phyloP scores from a whole-genome alignment of 2,888 invertebrate species.

The Troides helena region DNA sequence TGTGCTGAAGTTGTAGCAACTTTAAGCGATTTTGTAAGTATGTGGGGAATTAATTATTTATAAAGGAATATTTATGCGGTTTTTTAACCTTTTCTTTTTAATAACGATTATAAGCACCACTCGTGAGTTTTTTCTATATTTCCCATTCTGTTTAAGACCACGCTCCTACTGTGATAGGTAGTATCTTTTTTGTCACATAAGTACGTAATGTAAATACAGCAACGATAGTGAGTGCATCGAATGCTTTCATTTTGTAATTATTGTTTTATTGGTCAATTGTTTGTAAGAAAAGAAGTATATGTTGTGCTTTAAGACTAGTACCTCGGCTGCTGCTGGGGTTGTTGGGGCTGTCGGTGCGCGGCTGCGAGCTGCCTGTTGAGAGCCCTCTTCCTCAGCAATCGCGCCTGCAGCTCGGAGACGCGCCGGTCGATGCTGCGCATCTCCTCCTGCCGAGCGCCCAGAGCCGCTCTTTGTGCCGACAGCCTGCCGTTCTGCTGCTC shows the following conservation, averaged over 20 bases:
- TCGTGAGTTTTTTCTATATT: too few species aligned
- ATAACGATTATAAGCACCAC: not conserved
- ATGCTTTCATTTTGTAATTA: too few species aligned
- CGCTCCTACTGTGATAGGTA: too few species aligned
- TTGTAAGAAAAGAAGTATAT: not conserved
- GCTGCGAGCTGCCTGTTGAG: conserved; percentile 85
- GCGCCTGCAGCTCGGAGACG: conserved; percentile 95
- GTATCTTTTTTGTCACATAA: too few species aligned
- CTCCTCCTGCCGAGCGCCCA: conserved; percentile 94
- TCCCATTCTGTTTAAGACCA: too few species aligned
- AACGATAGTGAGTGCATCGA: too few species aligned
- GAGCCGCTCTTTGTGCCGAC: conserved; percentile 92
- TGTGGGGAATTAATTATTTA: not conserved
- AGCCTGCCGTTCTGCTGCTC: conserved; percentile 96
- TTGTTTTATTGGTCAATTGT: not conserved
- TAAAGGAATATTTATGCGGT: not conserved
- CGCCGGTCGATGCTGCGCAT: conserved; percentile 94
- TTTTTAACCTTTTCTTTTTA: not conserved
- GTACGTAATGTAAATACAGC: too few species aligned
- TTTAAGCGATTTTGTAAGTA: not conserved
- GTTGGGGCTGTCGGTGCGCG: conserved; percentile 69
- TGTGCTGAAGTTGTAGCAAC: not conserved
- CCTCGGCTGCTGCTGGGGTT: conserved; percentile 45
- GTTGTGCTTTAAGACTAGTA: not conserved
- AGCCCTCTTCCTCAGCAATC: conserved; percentile 92